phyloP scores from a whole-genome alignment of 2,888 invertebrate species.

The Cloeon dipterum region DNA sequence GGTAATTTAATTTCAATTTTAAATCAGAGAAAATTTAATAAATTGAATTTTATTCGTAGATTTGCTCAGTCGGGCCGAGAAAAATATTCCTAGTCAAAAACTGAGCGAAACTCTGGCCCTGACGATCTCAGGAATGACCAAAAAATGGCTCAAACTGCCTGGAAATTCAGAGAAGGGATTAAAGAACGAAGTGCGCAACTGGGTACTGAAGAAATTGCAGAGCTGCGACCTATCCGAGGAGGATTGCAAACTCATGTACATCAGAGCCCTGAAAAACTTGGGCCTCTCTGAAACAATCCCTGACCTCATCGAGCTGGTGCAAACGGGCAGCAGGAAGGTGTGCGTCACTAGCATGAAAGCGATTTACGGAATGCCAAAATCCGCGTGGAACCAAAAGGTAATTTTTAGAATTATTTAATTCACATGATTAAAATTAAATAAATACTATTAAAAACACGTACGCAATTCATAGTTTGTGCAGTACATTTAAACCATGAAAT shows the following conservation, averaged over 20 bases:
- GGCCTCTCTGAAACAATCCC: constrained; percentile 33
- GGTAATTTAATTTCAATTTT: no score
- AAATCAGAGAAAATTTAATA: neutral
- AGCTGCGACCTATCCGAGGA: constrained; percentile 26
- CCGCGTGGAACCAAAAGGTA: constrained; percentile 18
- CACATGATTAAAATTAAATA: neutral
- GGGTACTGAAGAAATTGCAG: constrained; percentile 14
- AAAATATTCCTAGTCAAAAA: constrained; percentile 22
- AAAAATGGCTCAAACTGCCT: constrained; percentile 17
- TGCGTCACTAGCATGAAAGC: constrained; percentile 45
- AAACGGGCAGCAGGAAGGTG: constrained; percentile 24
- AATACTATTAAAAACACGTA: no score
- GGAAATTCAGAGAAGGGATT: constrained; percentile 13
- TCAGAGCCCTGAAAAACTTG: constrained; percentile 48
- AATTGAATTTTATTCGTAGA: constrained; percentile 2
- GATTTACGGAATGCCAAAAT: constrained; percentile 26
- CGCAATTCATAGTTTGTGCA: no score
- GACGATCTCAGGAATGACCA: constrained; percentile 35
- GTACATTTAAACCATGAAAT: no score
- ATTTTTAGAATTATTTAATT: constrained; percentile 30
- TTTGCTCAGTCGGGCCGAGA: constrained; percentile 2
- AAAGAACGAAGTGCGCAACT: constrained; percentile 18
- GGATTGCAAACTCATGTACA: constrained; percentile 31
- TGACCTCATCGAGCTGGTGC: constrained; percentile 28
- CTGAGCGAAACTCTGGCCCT: constrained; percentile 41